Evolutionary conservation across 2,113 vertebrate genomes (phyloP), one percentile per base, ranked within the genome.

Genomic region (Paracanthobrama guichenoti): DNA sequence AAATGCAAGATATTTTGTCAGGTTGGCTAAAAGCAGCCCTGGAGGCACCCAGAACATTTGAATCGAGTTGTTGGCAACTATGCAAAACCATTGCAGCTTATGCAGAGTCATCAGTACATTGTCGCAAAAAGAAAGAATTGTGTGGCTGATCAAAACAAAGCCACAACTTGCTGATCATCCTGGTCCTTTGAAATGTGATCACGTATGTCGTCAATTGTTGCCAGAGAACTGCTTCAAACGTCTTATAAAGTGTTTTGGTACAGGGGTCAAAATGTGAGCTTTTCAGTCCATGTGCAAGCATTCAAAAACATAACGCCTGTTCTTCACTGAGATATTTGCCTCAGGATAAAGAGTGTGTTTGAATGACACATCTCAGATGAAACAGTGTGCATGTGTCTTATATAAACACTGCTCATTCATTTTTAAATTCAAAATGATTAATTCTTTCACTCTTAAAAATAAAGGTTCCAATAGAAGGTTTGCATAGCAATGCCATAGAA

Each of bases 281-380:
- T 64, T 79, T 66, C 16, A 26, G 60, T 79, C 8, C 60, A 48
- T 9, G 10, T 48, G 60, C 76, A 26, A 62, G 3, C 76, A 62
- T 42, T 60, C 60, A 44, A 60, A 55, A 62, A 60, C 57, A 44
- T 59, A 39, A 60, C 7, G 14, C 76, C 77, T 62, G 77, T 62
- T 78, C 35, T 31, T 57, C 12, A 12, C 55, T 24, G 75, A 60
- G 55, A 79, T 75, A 75, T 59, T 60, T 18, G 76, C 44, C 80
- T 87, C 86, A 83, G 84, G 86, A 87, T 85, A 46, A 39, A 87
- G 82, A 73, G 78, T 60, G 62, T 72, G 53, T 82, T 82, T 60
- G 46, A 73, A 72, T 82, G 44, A 67, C 42, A 69, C 57, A 35
- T 72, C 74, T 83, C 69, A 7, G 20, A 64, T 60, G 55, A 62